Evolutionary conservation across 2,797 vertebrate species (phyloP).

Genomic region (Philypnodon macrostomus): DNA sequence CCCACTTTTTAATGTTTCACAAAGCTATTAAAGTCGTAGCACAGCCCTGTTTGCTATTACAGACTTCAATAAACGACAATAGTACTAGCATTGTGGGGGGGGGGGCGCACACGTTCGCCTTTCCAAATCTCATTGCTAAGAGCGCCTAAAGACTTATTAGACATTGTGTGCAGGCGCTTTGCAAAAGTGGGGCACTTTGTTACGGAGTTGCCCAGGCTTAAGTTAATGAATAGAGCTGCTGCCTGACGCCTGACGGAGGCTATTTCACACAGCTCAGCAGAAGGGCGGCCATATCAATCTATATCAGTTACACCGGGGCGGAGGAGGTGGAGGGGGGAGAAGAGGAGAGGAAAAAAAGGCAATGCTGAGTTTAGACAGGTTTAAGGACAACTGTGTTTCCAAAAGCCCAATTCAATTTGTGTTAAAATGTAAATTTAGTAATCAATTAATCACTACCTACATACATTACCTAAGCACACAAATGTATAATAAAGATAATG

Average conservation of each 20-base stretch:
- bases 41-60: slow-evolving; percentile 66
- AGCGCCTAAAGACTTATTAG: slow-evolving; percentile 78
- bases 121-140: slow-evolving; percentile 67
- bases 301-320: slow-evolving; percentile 59
- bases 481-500: too few relatives aligned
- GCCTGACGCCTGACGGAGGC: slow-evolving; percentile 59
- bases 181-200: slow-evolving; percentile 72
- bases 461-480: too few relatives aligned
- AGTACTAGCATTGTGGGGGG: slow-evolving; percentile 43
- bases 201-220: slow-evolving; percentile 69
- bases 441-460: too few relatives aligned
- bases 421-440: too few relatives aligned
- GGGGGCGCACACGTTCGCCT: slow-evolving; percentile 48
- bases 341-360: slow-evolving; percentile 30
- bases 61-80: slow-evolving; percentile 79
- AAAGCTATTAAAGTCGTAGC: slow-evolving; percentile 68
- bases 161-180: slow-evolving; percentile 55
- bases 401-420: background rate
- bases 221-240: slow-evolving; percentile 72
- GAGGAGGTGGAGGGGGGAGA: slow-evolving; percentile 39
- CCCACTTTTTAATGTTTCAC: slow-evolving; percentile 71
- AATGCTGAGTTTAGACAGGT: background rate
- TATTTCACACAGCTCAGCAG: slow-evolving; percentile 70
- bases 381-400: background rate
- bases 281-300: slow-evolving; percentile 68